Evolutionary conservation across 1,140 invertebrate species (phyloP).

Genomic region (Megalonaias nervosa): DNA sequence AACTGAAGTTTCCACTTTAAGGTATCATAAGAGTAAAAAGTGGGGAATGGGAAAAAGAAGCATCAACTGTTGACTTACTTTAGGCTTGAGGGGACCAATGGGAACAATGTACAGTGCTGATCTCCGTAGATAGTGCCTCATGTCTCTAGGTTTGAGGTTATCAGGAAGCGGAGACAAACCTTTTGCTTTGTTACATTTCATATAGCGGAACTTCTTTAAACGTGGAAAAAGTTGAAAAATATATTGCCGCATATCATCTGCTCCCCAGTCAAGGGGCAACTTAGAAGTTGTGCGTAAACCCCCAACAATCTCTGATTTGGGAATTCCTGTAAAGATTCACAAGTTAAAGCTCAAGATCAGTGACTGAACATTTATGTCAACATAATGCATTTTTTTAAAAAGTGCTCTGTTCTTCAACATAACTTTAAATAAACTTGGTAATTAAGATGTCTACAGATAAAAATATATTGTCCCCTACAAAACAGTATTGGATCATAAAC

Average conservation of each 20-base stretch:
- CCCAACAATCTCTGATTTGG: constrained; percentile 22
- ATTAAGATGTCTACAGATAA: no score
- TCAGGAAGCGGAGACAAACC: constrained; percentile 29
- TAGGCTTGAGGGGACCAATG: constrained; percentile 17
- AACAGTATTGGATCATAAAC: no score
- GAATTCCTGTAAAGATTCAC: constrained; percentile 15
- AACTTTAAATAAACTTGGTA: no score
- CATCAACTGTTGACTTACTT: constrained; percentile 6
- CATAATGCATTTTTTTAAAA: no score
- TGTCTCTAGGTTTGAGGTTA: constrained; percentile 24
- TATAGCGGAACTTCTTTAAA: constrained; percentile 15
- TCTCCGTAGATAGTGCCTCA: constrained; percentile 20
- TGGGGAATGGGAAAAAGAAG: no score
- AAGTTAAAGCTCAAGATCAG: no score
- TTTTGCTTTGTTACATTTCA: constrained; percentile 31
- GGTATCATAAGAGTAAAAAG: no score
- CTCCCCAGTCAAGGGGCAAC: constrained; percentile 19
- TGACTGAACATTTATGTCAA: no score
- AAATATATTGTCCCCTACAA: no score
- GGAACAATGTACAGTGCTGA: constrained; percentile 32
- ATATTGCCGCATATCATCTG: constrained; percentile 19
- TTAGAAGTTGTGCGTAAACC: constrained; percentile 30
- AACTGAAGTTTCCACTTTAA: no score
- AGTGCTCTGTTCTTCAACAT: no score
- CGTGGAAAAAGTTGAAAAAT: constrained; percentile 24